Evolutionary conservation across 1,140 invertebrate species (phyloP).

Genomic region (Drosophila orosa): DNA sequence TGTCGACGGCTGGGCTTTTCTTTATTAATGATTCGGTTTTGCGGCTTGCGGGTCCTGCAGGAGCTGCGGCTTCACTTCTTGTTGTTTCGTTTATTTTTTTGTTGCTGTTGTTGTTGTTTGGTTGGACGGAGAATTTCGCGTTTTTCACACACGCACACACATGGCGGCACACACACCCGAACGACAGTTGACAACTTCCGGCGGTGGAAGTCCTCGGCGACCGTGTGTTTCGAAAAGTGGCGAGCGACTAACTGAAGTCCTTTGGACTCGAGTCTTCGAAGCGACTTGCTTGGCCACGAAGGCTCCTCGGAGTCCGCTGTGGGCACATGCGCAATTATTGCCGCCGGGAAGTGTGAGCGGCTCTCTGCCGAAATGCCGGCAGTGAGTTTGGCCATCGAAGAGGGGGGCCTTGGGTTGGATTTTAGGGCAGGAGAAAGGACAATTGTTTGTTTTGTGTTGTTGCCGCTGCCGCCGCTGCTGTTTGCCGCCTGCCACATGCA

Average conservation of each 20-base stretch:
- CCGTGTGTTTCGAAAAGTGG: constrained; percentile 60
- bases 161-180: constrained; percentile 15
- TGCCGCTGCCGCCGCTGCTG: constrained; percentile 27
- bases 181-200: constrained; percentile 16
- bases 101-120: constrained; percentile 13
- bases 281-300: neutral
- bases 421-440: constrained; percentile 65
- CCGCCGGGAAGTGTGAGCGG: neutral
- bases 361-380: constrained; percentile 47
- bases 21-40: constrained; percentile 68
- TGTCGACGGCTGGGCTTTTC: constrained; percentile 46
- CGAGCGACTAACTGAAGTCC: constrained; percentile 57
- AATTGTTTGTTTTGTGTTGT: constrained; percentile 73
- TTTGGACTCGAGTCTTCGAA: constrained; percentile 17
- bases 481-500: constrained; percentile 56
- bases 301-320: constrained; percentile 41
- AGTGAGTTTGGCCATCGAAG: constrained; percentile 2
- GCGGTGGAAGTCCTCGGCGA: constrained; percentile 41
- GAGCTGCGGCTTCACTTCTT: constrained; percentile 16
- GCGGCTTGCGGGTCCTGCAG: constrained; percentile 26
- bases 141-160: constrained; percentile 10
- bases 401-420: constrained; percentile 2
- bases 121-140: constrained; percentile 47
- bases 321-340: constrained; percentile 73
- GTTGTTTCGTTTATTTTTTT: constrained; percentile 3